Evolutionary conservation across 2,113 vertebrate species (phyloP).

Genomic region (Trematocara macrostoma): DNA sequence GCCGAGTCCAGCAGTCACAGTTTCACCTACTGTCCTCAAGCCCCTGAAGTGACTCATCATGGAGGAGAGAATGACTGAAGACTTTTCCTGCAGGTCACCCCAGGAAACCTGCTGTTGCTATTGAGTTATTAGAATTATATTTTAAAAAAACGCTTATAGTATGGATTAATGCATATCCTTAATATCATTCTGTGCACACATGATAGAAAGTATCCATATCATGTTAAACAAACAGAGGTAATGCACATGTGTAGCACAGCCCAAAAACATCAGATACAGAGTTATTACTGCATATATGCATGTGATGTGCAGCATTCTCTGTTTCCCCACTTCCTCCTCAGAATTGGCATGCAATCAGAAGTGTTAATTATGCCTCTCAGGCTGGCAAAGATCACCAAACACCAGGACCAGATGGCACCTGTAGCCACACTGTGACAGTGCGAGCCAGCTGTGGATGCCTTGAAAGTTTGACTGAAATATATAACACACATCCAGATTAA

Average conservation of each 20-base stretch:
- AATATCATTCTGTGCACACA: not conserved
- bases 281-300: not conserved
- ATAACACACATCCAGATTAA: not conserved
- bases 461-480: not conserved
- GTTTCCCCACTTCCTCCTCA: not conserved
- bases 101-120: not conserved
- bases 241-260: not conserved
- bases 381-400: not conserved
- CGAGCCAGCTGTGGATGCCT: not conserved
- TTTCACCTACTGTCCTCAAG: slow-evolving; percentile 35
- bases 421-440: not conserved
- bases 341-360: not conserved
- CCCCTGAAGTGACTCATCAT: not conserved
- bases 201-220: not conserved
- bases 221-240: not conserved
- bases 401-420: slow-evolving; percentile 24
- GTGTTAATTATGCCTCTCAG: not conserved
- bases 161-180: not conserved
- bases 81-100: not conserved
- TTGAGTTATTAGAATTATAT: not conserved
- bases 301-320: not conserved
- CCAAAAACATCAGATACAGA: not conserved
- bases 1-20: slow-evolving; percentile 12
- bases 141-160: not conserved
- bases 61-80: not conserved